Conservation (phyloP, 2,888 invertebrate species). For the Rhyacophila evoluta region DNA sequence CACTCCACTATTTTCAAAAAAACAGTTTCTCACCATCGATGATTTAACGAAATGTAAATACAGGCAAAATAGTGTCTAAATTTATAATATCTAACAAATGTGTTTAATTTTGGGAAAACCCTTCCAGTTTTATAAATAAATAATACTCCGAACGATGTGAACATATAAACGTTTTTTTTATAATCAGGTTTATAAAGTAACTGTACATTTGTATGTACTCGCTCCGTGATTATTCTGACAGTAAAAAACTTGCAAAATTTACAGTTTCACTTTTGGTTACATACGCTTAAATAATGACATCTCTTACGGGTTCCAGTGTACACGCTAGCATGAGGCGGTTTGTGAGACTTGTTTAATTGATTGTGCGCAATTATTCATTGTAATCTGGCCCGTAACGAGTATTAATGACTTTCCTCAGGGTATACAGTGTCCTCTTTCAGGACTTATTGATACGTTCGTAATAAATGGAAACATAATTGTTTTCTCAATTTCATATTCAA, state of each 20-base stretch:
- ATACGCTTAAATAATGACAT: slow-evolving; percentile 17
- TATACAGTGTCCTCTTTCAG: slow-evolving; percentile 32
- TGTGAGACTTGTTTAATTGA: slow-evolving; percentile 23
- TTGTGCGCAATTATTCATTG: slow-evolving; percentile 44
- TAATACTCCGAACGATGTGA: too few relatives aligned
- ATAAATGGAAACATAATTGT: not conserved
- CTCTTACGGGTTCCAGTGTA: not conserved
- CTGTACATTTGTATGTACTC: not conserved
- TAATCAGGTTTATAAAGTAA: not conserved
- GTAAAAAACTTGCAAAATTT: not conserved
- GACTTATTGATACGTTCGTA: not conserved
- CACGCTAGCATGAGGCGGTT: not conserved
- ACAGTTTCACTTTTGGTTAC: slow-evolving; percentile 20
- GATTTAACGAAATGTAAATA: too few relatives aligned
- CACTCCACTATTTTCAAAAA: too few relatives aligned
- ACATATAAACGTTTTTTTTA: too few relatives aligned
- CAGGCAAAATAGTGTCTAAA: too few relatives aligned
- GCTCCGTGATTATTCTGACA: not conserved
- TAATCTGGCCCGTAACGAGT: slow-evolving; percentile 41
- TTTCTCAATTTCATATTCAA: too few relatives aligned
- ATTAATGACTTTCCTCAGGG: slow-evolving; percentile 42
- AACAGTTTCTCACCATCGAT: too few relatives aligned
- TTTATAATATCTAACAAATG: too few relatives aligned
- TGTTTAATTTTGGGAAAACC: too few relatives aligned
- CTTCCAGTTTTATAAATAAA: too few relatives aligned